phyloP scores from a whole-genome alignment of 1,140 invertebrate genomes.

The Apis laboriosa region DNA sequence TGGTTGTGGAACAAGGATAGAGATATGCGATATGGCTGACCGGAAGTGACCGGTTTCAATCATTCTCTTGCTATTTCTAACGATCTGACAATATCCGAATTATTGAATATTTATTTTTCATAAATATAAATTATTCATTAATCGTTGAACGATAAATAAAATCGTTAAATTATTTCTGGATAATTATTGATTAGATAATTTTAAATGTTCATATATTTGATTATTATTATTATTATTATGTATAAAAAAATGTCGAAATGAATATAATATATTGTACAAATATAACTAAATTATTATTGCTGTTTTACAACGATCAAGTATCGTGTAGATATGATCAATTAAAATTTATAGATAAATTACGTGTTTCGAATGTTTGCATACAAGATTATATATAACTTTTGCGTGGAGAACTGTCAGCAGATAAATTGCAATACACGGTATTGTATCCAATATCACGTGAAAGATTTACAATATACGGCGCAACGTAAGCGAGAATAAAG shows the following conservation, averaged over 20 bases:
- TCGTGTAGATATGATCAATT: neutral
- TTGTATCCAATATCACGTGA: neutral
- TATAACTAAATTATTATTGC: neutral
- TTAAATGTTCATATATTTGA: neutral
- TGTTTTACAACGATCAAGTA: no score
- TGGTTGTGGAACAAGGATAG: slow-evolving; percentile 47
- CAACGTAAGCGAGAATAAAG: neutral
- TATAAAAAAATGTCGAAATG: neutral
- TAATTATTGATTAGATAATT: no score
- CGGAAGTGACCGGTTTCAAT: slow-evolving; percentile 57
- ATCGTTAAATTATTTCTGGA: no score
- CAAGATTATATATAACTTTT: no score
- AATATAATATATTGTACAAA: neutral
- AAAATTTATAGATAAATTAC: neutral
- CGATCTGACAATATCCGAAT: no score
- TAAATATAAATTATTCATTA: no score
- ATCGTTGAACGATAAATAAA: no score
- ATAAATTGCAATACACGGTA: neutral
- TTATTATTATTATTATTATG: neutral
- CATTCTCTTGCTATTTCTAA: slow-evolving; percentile 30
- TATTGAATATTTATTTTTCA: no score
- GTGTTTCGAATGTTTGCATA: neutral
- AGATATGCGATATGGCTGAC: slow-evolving; percentile 30
- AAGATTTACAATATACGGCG: neutral
- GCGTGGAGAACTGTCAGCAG: neutral